Percentiles rank a stretch among this genome's conserved stretches.
Evolutionary conservation across 2,797 vertebrate species (phyloP).

Genomic region (Clarias pachynema): DNA sequence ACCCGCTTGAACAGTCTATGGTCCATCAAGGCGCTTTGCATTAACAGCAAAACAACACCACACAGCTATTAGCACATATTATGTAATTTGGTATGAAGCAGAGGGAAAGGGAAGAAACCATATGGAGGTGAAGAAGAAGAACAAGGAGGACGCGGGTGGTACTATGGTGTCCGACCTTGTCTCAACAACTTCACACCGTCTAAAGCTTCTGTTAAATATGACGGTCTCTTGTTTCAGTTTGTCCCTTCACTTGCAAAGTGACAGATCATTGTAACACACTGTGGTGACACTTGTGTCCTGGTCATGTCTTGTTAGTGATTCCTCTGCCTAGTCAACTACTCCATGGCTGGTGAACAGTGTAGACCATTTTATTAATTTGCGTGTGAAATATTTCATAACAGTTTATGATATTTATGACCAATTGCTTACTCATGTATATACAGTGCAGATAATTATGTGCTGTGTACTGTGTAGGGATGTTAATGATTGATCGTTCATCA

Average conservation of each 20-base stretch:
- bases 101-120: slow-evolving; percentile 46
- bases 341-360: neutral
- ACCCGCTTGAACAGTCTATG: slow-evolving; percentile 99
- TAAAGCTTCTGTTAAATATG: neutral
- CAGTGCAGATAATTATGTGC: neutral
- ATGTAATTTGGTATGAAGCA: slow-evolving; percentile 77
- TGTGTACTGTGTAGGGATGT: neutral
- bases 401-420: neutral
- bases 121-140: slow-evolving; percentile 6
- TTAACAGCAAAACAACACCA: slow-evolving; percentile 99
- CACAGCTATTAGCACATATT: slow-evolving; percentile 97
- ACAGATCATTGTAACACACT: neutral
- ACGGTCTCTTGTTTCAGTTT: neutral
- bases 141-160: slow-evolving; percentile 49
- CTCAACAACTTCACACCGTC: slow-evolving; percentile 39
- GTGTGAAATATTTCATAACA: neutral
- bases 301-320: neutral
- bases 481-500: no score
- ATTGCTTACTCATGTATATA: neutral
- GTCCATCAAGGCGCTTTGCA: slow-evolving; percentile 99
- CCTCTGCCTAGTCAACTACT: neutral
- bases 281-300: neutral
- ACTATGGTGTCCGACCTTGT: slow-evolving; percentile 29
- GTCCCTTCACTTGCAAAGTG: neutral
- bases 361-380: slow-evolving; percentile 2